Conservation (phyloP, 2,888 invertebrate species). For the Netelia virgata region DNA sequence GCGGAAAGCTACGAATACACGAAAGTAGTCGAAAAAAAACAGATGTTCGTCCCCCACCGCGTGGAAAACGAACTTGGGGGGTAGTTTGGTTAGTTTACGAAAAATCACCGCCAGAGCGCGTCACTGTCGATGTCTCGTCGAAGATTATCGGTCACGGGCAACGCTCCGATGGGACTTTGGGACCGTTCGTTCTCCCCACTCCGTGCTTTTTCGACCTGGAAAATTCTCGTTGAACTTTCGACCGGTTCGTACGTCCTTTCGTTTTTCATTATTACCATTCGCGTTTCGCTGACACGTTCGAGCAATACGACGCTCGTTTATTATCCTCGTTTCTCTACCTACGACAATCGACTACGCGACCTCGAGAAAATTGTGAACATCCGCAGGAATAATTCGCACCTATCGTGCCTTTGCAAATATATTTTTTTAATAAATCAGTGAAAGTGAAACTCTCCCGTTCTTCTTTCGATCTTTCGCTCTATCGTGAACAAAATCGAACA, state of each 20-base stretch:
- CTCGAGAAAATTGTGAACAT: background rate
- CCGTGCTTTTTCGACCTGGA: slow-evolving; percentile 33
- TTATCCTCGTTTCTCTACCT: background rate
- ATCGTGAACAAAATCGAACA: slow-evolving; percentile 7
- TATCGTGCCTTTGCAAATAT: slow-evolving; percentile 11
- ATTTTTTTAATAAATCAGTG: slow-evolving; percentile 30
- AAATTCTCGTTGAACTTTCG: slow-evolving; percentile 35
- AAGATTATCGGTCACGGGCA: slow-evolving; percentile 12
- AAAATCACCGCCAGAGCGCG: slow-evolving; percentile 28
- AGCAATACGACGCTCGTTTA: slow-evolving; percentile 22
- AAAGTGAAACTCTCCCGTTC: slow-evolving; percentile 45
- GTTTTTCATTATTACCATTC: slow-evolving; percentile 20
- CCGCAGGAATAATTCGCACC: slow-evolving; percentile 13
- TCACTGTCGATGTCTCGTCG: background rate
- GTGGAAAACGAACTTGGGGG: slow-evolving; percentile 38
- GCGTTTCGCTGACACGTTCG: slow-evolving; percentile 1
- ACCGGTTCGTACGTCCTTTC: slow-evolving; percentile 7
- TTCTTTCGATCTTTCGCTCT: background rate
- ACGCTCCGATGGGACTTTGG: background rate
- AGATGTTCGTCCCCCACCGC: slow-evolving; percentile 10
- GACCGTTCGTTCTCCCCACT: slow-evolving; percentile 9
- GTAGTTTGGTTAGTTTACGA: slow-evolving; percentile 41
- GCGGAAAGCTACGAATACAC: background rate
- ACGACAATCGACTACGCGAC: background rate
- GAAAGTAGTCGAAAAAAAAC: slow-evolving; percentile 9